Conservation (phyloP, 2,888 invertebrate species). For the Dicyrtoma fusca region DNA sequence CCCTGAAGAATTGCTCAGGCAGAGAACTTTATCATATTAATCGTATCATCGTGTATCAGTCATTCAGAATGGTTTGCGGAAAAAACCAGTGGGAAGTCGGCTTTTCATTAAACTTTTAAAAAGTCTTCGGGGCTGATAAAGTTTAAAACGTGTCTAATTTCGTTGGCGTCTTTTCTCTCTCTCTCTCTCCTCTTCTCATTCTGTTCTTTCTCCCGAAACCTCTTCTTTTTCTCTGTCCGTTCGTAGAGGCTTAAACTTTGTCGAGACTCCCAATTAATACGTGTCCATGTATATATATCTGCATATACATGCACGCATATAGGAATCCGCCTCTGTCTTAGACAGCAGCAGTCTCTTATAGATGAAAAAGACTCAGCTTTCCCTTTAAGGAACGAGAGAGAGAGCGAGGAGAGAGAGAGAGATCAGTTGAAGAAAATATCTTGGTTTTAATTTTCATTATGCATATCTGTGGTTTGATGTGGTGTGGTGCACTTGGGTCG, state of each 20-base stretch:
- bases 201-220: constrained; percentile 21
- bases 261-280: constrained; percentile 19
- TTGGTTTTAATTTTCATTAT: no score
- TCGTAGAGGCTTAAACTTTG: background rate
- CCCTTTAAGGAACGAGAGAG: background rate
- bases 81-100: constrained; percentile 47
- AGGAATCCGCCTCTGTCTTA: background rate
- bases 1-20: constrained; percentile 39
- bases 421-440: no score
- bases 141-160: constrained; percentile 52
- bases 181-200: constrained; percentile 28
- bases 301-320: background rate
- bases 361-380: background rate
- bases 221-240: constrained; percentile 17
- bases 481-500: no score
- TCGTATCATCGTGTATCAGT: constrained; percentile 47
- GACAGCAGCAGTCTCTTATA: background rate
- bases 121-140: constrained; percentile 49
- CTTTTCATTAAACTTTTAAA: constrained; percentile 51
- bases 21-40: constrained; percentile 47
- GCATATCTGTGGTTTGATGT: no score
- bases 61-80: constrained; percentile 45
- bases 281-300: constrained; percentile 20
- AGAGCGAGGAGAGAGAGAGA: background rate
- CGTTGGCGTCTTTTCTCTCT: constrained; percentile 14